Evolutionary conservation across 1,140 invertebrate genomes (phyloP).

Genomic region (Cyclargus thomasi): DNA sequence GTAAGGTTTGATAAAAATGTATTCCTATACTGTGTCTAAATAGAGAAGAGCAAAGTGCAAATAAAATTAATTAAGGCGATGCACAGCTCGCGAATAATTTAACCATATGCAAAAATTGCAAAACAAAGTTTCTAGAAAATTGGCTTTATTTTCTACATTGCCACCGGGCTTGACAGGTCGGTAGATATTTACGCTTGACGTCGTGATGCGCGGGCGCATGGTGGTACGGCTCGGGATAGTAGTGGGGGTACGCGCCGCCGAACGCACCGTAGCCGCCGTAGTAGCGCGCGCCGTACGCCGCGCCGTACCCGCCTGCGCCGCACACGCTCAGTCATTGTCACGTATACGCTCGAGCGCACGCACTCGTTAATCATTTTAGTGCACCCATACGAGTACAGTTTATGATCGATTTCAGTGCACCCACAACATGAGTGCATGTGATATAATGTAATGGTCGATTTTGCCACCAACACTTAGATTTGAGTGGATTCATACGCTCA

Average conservation of each 20-base stretch:
- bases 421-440: too few species aligned
- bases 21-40: too few species aligned
- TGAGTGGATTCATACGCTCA: not conserved
- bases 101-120: too few species aligned
- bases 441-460: too few species aligned
- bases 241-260: conserved; percentile 35
- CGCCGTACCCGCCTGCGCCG: conserved; percentile 42
- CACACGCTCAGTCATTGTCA: not conserved
- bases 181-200: conserved; percentile 42
- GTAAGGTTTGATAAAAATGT: too few species aligned
- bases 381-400: not conserved
- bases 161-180: not conserved
- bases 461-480: not conserved
- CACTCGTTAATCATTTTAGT: not conserved
- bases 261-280: conserved; percentile 46
- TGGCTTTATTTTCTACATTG: not conserved
- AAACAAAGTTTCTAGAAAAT: too few species aligned
- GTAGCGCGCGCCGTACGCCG: conserved; percentile 50
- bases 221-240: conserved; percentile 37
- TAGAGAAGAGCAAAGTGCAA: too few species aligned
- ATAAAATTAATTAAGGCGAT: too few species aligned
- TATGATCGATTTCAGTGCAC: not conserved
- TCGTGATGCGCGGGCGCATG: conserved; percentile 33
- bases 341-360: not conserved
- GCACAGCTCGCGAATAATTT: too few species aligned